These are phyloP conservation scores for Thaumatotibia leucotreta DNA, from an alignment of 1,140 invertebrate genomes.

Conservation along the genomic window DNA sequence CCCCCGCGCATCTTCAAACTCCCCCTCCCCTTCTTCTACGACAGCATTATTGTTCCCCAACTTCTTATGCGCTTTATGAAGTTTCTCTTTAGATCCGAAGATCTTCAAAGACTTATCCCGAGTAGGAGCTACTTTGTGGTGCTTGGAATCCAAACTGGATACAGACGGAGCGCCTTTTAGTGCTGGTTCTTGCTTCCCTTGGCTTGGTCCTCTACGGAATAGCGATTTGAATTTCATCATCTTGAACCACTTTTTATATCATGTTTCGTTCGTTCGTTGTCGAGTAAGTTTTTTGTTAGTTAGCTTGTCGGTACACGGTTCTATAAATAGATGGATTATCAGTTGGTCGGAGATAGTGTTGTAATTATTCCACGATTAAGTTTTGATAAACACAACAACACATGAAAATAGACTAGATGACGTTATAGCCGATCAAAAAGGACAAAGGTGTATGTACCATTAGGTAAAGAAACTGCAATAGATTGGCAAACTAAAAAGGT, in stretches of 20 bases:
- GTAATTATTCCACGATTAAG: neutral
- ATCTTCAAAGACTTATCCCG: constrained; percentile 69
- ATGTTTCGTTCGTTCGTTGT: constrained; percentile 61
- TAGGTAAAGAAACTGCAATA: neutral
- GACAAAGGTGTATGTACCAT: neutral
- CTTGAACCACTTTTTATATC: constrained; percentile 65
- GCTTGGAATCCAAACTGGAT: constrained; percentile 75
- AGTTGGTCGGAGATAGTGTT: neutral
- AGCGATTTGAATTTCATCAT: constrained; percentile 90
- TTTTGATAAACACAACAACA: neutral
- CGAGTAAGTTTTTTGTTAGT: constrained; percentile 46
- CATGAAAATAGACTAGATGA: neutral
- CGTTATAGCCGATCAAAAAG: neutral
- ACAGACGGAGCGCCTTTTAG: constrained; percentile 73
- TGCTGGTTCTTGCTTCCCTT: constrained; percentile 66
- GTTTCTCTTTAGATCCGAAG: constrained; percentile 73
- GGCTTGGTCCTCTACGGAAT: constrained; percentile 84
- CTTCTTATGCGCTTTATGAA: constrained; percentile 68
- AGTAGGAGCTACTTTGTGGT: constrained; percentile 76
- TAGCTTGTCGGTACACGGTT: constrained; percentile 24
- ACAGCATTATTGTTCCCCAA: constrained; percentile 67
- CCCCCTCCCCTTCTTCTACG: constrained; percentile 53
- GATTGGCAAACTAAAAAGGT: too few species aligned
- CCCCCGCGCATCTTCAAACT: constrained; percentile 46
- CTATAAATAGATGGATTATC: constrained; percentile 10